Evolutionary conservation across 2,888 invertebrate genomes (phyloP), one percentile per base, ranked within the genome.

Genomic region (Nephrotoma flavescens): DNA sequence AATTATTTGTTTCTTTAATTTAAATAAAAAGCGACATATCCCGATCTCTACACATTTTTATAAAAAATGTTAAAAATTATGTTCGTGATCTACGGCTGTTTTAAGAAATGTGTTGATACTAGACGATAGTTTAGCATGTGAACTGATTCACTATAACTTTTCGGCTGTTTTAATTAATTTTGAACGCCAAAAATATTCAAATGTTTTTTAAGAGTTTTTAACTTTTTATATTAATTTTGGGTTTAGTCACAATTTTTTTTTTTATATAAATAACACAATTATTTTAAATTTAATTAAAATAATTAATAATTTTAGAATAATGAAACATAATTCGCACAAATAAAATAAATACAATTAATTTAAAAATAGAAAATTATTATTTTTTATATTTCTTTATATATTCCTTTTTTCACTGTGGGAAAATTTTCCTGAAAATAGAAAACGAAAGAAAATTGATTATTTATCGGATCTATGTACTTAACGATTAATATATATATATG

Each of bases 71-170:
- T 86, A 7, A 41, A 31, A 44, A 19, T 45, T 45, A 45, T 71
- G 19, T 31, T 31, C 71, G 19, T 90, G 92, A 94, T 94, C 95
- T 96, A 97, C 94, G 97, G 97, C 92, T 97, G 97, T 93, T 97
- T 97, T 92, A 97, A 93, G 92, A 97, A 97, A 93, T 97, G 97
- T 91, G 97, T 97, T 92, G 97, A 96, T 89, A 97, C 97, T 91
- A 97, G 94, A 93, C 97, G 95, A 95, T 97, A 95, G 93, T 96
- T 97, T 94, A 97, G 96, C 97, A 97, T 97, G 90, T 91, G 91
- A 90, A 88, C 88, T 52, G 87, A 84, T 87, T 87, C 87, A 87
- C 87, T 87, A 84, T 87, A 86, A 71, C 83, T 84, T 84, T 84
- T 84, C 41, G 42, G 84, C 85, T 85, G 85, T 85, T 85, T 84